Evolutionary conservation across 2,888 invertebrate genomes (phyloP), one percentile per base, ranked within the genome.

Genomic region (Sphinx pinastri): DNA sequence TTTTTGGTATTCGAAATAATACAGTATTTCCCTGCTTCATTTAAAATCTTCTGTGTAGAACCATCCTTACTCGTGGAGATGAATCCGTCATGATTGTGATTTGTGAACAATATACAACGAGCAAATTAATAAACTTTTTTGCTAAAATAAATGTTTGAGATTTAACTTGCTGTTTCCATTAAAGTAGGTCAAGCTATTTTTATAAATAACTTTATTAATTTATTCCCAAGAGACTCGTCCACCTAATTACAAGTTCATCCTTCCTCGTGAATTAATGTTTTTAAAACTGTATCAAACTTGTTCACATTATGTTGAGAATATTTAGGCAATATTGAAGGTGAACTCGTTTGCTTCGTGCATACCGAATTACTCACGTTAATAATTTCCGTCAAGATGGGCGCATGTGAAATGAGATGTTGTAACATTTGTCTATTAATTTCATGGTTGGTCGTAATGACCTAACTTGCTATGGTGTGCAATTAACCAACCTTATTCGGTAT

Each of bases 401-500:
- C 84, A 86, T 84, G 81, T 81, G 78, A 78, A 85, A 84, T 84
- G 77, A 83, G 80, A 86, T 89, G 85, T 86, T 81, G 89, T 84
- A 91, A 90, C 81, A 75, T 70, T 79, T 76, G 74, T 80, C 85
- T 86, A 88, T 89, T 88, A 88, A 90, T 88, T 88, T 86, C 84
- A 87, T 83, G 83, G 86, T 81, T 86, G 82, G 86, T 81, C 79
- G 79, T 86, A 86, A 87, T 87, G 81, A 78, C 83, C 76, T 76
- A 81, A 63, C 63, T 38, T 38, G 45, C 54, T 25, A n/a, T 54
- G 63, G 63, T 63, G 60, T 63, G 47, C 63, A 63, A 63, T 63
- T 63, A 63, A 63, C 63, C 47, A 63, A 63, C 63, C 49, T 11
- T 63, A 63, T 63, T 47, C 19, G 60, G 60, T 63, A 75, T 75